phyloP scores from a whole-genome alignment of 2,113 vertebrate genomes.

The Saguinus imperator region DNA sequence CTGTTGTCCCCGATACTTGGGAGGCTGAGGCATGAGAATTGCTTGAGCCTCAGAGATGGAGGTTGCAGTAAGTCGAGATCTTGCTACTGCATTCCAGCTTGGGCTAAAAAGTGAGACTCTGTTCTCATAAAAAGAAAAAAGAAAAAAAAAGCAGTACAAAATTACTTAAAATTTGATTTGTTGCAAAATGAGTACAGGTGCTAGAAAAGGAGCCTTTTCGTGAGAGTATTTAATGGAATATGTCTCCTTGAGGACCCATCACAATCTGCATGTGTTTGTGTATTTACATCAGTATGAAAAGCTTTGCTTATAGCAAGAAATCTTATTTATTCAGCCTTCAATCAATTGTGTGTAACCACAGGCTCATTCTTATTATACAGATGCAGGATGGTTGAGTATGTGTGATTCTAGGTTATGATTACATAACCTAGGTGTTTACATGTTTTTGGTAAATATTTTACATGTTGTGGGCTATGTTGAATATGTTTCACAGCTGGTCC shows the following conservation, averaged over 20 bases:
- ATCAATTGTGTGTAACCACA: neutral
- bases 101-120: too few relatives aligned
- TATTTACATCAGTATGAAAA: neutral
- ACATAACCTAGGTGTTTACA: neutral
- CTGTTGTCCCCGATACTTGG: too few relatives aligned
- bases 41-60: too few relatives aligned
- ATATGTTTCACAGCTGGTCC: neutral
- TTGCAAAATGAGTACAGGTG: neutral
- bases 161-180: conserved; percentile 1
- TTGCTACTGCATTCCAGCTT: too few relatives aligned
- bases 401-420: neutral
- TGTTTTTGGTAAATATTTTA: neutral
- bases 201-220: neutral
- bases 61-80: too few relatives aligned
- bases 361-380: neutral
- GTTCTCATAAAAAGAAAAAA: too few relatives aligned
- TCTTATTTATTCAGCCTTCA: neutral
- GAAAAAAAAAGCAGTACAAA: neutral
- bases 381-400: neutral
- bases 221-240: neutral
- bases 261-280: neutral
- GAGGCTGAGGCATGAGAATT: too few relatives aligned
- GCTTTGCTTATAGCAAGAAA: neutral
- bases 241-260: neutral
- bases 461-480: neutral